Percentiles rank a stretch among this genome's conserved stretches.
These are phyloP conservation scores for Hymenopus coronatus DNA, from an alignment of 2,888 invertebrate species.

Conservation along the genomic window DNA sequence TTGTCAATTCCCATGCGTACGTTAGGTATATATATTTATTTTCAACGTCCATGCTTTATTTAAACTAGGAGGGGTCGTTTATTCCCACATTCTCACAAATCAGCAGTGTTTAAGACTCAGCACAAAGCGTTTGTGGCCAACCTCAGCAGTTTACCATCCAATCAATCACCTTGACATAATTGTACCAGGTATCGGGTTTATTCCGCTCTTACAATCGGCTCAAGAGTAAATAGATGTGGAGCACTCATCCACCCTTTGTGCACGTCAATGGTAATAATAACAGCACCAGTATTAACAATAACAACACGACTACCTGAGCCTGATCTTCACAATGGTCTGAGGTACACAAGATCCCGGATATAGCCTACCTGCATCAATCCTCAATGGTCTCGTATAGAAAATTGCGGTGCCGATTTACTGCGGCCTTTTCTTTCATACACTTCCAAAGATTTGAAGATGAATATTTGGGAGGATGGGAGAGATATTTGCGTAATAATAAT, in stretches of 20 bases:
- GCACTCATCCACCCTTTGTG: neutral
- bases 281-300: neutral
- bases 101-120: neutral
- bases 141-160: neutral
- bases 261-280: neutral
- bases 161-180: neutral
- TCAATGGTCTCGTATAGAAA: too few relatives aligned
- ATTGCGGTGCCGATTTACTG: too few relatives aligned
- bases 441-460: too few relatives aligned
- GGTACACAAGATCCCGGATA: neutral
- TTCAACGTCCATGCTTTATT: neutral
- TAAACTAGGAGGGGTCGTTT: neutral
- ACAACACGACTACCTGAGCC: neutral
- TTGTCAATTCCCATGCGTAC: too few relatives aligned
- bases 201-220: neutral
- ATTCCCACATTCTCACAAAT: neutral
- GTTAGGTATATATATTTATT: too few relatives aligned
- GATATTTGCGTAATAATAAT: too few relatives aligned
- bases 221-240: neutral
- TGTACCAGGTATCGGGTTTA: neutral
- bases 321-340: neutral
- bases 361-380: too few relatives aligned
- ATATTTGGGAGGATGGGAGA: too few relatives aligned
- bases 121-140: neutral
- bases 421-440: too few relatives aligned